These are phyloP conservation scores for Coracias cyanogaster DNA, from an alignment of 2,797 vertebrate species.

Conservation along the genomic window DNA sequence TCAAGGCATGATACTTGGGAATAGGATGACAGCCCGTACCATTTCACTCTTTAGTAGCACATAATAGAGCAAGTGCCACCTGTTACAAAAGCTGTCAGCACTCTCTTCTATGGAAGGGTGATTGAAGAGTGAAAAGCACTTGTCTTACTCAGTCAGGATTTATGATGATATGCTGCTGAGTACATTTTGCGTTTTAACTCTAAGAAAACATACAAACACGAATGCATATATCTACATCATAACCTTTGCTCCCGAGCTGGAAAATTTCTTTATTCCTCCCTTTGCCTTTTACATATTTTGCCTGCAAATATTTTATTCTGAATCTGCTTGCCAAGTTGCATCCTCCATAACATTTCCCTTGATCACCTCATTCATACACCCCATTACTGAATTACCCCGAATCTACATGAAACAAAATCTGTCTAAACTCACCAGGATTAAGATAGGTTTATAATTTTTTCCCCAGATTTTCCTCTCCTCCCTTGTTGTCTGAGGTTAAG, in stretches of 20 bases:
- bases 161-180: slow-evolving; percentile 19
- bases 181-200: background rate
- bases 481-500: background rate
- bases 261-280: background rate
- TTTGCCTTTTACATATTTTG: background rate
- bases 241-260: background rate
- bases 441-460: background rate
- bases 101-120: background rate
- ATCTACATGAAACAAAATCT: background rate
- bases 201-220: background rate
- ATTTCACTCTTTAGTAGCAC: slow-evolving; percentile 48
- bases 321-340: background rate
- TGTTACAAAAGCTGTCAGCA: slow-evolving; percentile 53
- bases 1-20: slow-evolving; percentile 48
- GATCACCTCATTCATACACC: background rate
- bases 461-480: background rate
- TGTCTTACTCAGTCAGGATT: slow-evolving; percentile 19
- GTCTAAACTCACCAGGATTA: background rate
- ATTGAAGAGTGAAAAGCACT: slow-evolving; percentile 27
- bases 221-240: background rate
- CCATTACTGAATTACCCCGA: background rate
- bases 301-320: background rate
- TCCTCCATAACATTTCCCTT: background rate
- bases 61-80: slow-evolving; percentile 64
- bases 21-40: background rate